These are phyloP conservation scores for Clostera curtula DNA, from an alignment of 2,888 invertebrate species.

Conservation along the genomic window DNA sequence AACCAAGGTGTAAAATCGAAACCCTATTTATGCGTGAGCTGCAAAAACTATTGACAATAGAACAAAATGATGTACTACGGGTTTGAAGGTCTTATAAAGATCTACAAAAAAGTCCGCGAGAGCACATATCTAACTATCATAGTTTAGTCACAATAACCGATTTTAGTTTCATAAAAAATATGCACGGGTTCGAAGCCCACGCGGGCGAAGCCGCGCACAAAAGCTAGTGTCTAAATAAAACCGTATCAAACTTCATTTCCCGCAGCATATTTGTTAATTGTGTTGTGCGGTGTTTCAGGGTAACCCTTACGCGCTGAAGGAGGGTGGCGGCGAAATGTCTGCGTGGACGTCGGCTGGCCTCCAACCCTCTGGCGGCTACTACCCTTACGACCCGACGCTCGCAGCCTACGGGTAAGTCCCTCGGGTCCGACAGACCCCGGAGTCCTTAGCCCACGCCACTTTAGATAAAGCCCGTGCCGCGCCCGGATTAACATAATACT, in stretches of 20 bases:
- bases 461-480: constrained; percentile 65
- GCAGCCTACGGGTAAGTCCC: constrained; percentile 94
- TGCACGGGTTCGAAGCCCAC: too few relatives aligned
- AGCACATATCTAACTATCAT: too few relatives aligned
- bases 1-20: too few relatives aligned
- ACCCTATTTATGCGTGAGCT: too few relatives aligned
- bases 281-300: constrained; percentile 79
- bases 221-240: constrained; percentile 18
- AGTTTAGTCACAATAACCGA: too few relatives aligned
- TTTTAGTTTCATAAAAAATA: too few relatives aligned
- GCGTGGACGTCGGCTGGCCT: constrained; percentile 94
- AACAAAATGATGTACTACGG: too few relatives aligned
- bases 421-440: constrained; percentile 43
- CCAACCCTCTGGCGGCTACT: constrained; percentile 93
- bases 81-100: too few relatives aligned
- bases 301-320: constrained; percentile 92
- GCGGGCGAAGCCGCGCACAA: too few relatives aligned
- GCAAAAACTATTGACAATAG: too few relatives aligned
- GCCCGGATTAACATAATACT: constrained; percentile 65
- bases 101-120: too few relatives aligned
- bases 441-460: constrained; percentile 55
- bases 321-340: constrained; percentile 90
- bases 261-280: constrained; percentile 35
- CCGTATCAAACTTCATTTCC: constrained; percentile 13
- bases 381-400: constrained; percentile 94